Evolutionary conservation across 2,888 invertebrate genomes (phyloP).

Genomic region (Eilema griseolum): DNA sequence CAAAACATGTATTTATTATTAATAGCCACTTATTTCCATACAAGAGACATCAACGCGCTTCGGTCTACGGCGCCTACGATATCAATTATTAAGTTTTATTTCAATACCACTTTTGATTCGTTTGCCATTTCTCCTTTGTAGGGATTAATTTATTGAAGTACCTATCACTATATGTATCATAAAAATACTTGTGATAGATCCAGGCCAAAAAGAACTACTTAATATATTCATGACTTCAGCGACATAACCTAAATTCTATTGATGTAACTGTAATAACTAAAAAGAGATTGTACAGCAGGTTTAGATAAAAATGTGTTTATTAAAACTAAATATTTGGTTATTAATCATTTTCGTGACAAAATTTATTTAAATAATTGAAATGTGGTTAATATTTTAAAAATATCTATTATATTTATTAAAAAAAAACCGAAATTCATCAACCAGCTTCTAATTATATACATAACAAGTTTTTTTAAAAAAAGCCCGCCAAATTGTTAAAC

Average conservation of each 20-base stretch:
- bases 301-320: slow-evolving; percentile 10
- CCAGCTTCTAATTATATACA: too few relatives aligned
- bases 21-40: slow-evolving; percentile 37
- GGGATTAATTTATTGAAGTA: slow-evolving; percentile 25
- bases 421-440: too few relatives aligned
- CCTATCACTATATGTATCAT: slow-evolving; percentile 29
- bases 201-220: slow-evolving; percentile 80
- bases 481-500: too few relatives aligned
- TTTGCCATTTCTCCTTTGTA: slow-evolving; percentile 18
- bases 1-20: neutral
- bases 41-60: slow-evolving; percentile 80
- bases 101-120: slow-evolving; percentile 12
- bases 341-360: neutral
- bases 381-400: too few relatives aligned
- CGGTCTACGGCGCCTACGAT: slow-evolving; percentile 30
- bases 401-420: too few relatives aligned
- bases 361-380: neutral
- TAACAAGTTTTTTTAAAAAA: too few relatives aligned
- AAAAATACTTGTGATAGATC: slow-evolving; percentile 69
- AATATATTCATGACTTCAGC: slow-evolving; percentile 26
- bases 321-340: slow-evolving; percentile 23
- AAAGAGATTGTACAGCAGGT: slow-evolving; percentile 36
- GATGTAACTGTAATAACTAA: slow-evolving; percentile 47
- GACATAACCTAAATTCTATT: slow-evolving; percentile 43
- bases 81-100: slow-evolving; percentile 17